Conservation (phyloP, 2,797 vertebrate genomes). For the Neostethus bicornis region DNA sequence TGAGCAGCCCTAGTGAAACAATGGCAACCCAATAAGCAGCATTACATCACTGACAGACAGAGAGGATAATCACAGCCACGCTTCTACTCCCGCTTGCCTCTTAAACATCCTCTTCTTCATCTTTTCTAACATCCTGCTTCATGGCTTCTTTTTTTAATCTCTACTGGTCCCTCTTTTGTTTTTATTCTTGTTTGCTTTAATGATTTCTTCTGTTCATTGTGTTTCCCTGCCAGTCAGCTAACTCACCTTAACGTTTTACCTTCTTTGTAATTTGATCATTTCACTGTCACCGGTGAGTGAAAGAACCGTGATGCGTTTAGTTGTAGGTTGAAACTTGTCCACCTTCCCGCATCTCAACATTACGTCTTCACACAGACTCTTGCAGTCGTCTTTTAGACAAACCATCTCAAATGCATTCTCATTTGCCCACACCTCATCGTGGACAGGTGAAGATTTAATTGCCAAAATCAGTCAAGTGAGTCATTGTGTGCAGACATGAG, state of each 20-base stretch:
- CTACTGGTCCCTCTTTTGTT: constrained; percentile 5
- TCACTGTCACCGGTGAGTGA: constrained; percentile 21
- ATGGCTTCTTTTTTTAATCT: constrained; percentile 19
- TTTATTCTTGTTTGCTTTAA: constrained; percentile 32
- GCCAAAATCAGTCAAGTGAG: constrained; percentile 54
- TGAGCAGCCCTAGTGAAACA: constrained; percentile 57
- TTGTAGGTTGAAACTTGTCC: constrained; percentile 32
- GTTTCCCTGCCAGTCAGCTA: constrained; percentile 25
- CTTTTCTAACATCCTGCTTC: constrained; percentile 30
- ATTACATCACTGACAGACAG: constrained; percentile 69
- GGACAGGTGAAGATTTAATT: constrained; percentile 72
- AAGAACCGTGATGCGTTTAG: constrained; percentile 30
- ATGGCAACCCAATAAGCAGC: constrained; percentile 57
- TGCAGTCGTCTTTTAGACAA: constrained; percentile 24
- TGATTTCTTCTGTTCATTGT: constrained; percentile 28
- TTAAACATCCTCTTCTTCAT: constrained; percentile 55
- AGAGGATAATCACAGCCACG: constrained; percentile 67
- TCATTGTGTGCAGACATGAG: constrained; percentile 36
- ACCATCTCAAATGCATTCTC: constrained; percentile 6
- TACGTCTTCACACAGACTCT: constrained; percentile 36
- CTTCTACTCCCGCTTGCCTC: constrained; percentile 61
- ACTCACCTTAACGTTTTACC: constrained; percentile 23
- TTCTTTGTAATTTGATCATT: constrained; percentile 47
- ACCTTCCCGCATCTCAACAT: constrained; percentile 31
- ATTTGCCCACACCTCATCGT: constrained; percentile 30